These are phyloP conservation scores for Erynnis tages DNA, from an alignment of 2,888 invertebrate species.

Conservation along the genomic window DNA sequence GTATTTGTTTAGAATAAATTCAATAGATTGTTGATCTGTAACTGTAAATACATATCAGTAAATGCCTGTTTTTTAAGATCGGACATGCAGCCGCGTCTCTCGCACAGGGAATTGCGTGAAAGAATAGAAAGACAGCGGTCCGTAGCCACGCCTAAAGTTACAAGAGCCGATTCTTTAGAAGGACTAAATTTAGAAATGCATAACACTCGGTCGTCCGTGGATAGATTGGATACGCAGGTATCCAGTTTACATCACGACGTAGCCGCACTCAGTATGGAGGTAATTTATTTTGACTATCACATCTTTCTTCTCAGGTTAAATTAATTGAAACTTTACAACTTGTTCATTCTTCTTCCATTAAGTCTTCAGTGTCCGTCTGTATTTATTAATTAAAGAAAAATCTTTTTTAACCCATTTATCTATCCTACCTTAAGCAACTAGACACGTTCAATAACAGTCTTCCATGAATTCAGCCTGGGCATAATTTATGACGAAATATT, in stretches of 20 bases:
- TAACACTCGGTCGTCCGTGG: constrained; percentile 81
- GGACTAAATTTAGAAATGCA: constrained; percentile 82
- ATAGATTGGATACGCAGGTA: constrained; percentile 90
- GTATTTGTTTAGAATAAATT: constrained; percentile 1
- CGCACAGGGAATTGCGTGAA: constrained; percentile 80
- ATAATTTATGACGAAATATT: no score
- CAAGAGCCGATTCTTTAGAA: constrained; percentile 82
- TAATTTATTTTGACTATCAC: constrained; percentile 50
- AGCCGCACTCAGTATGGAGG: constrained; percentile 91
- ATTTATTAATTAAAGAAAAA: no score
- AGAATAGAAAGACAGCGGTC: constrained; percentile 86
- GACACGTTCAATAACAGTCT: no score
- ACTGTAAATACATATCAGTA: constrained; percentile 3
- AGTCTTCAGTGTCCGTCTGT: no score
- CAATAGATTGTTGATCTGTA: not conserved
- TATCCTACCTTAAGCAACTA: no score
- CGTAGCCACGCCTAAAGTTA: constrained; percentile 78
- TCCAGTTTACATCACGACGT: constrained; percentile 92
- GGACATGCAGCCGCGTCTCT: constrained; percentile 62
- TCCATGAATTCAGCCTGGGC: no score
- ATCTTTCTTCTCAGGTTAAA: no score
- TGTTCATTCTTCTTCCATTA: no score
- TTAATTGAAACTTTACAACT: no score
- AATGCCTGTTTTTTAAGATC: constrained; percentile 43
- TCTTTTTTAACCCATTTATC: no score